These are phyloP conservation scores for Mesocentrotus franciscanus DNA, from an alignment of 53 echinoderm and acorn worm genomes.

Conservation along the genomic window DNA sequence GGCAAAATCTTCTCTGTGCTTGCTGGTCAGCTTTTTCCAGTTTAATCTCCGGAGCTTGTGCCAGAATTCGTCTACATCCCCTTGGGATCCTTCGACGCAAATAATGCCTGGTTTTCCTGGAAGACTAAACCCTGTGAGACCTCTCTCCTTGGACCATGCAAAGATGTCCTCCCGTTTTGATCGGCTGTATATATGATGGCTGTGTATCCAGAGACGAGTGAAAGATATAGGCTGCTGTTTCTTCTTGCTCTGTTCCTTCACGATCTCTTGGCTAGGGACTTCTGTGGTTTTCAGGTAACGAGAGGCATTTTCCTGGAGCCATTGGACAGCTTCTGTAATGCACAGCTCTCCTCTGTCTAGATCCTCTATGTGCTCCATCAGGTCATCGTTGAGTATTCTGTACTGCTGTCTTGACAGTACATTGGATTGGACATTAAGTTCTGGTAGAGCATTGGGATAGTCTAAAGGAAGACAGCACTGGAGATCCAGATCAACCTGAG, in stretches of 20 bases:
- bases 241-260: slow-evolving; percentile 44
- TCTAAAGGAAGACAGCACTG: slow-evolving; percentile 75
- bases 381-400: slow-evolving; percentile 81
- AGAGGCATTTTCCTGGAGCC: slow-evolving; percentile 84
- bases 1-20: slow-evolving; percentile 90
- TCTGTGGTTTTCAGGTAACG: slow-evolving; percentile 67
- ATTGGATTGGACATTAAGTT: slow-evolving; percentile 76
- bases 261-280: background rate
- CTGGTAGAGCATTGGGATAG: slow-evolving; percentile 81
- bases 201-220: slow-evolving; percentile 92
- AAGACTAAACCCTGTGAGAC: slow-evolving; percentile 88
- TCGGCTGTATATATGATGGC: slow-evolving; percentile 98
- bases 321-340: slow-evolving; percentile 83
- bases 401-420: slow-evolving; percentile 75
- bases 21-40: slow-evolving; percentile 99
- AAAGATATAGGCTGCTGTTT: slow-evolving; percentile 70
- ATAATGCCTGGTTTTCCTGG: slow-evolving; percentile 98
- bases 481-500: slow-evolving; percentile 78
- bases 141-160: slow-evolving; percentile 80
- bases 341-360: slow-evolving; percentile 86
- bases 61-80: slow-evolving; percentile 89
- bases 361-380: slow-evolving; percentile 72
- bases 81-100: slow-evolving; percentile 89
- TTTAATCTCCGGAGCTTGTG: slow-evolving; percentile 79
- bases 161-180: slow-evolving; percentile 88